Evolutionary conservation across 53 echinoderm and acorn worm genomes (phyloP), one percentile per base, ranked within the genome.

Genomic region (Crossaster papposus): DNA sequence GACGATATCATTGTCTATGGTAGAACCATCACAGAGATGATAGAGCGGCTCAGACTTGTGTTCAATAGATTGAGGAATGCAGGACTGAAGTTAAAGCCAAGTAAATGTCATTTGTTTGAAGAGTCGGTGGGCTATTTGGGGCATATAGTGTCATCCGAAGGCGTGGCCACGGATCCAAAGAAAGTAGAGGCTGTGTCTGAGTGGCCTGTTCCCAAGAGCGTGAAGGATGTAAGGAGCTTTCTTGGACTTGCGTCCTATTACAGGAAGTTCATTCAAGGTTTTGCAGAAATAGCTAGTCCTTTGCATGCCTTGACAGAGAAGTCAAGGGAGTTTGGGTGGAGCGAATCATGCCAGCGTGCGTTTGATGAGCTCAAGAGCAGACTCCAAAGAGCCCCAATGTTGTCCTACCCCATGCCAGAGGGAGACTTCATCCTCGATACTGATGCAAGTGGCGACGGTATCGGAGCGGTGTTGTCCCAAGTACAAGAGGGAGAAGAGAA

Each of bases 261-360:
- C 70, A 68, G 90, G 44, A 80, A 72, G 72, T 90, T 81, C 58
- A 81, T 90, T 23, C 7, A 72, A 26, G 74, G 90, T 4, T 90
- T 90, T 81, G 71, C 90, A 24, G 81, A 81, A 29, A 52, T 90
- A 63, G 91, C 88, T n/a, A 79, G 87, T 22, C 91, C 91, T 2
- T 64, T 91, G 11, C 83, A 90, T 38, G 30, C 54, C 29, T 73
- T 90, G 64, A 90, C 81, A 54, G 76, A 83, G 38, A 53, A 54
- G 77, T 36, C 70, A 76, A 81, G 63, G 58, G 15, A 81, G 72
- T 90, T 81, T 31, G 30, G 50, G 65, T 85, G 91, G 84, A 23
- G 24, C 3, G 78, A 64, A 20, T 55, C 36, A 14, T 91, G 84
- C 76, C 78, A 91, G 58, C 44, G n/a, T 29, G 81, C 81, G n/a